phyloP scores from a whole-genome alignment of 2,113 vertebrate species.

The Zapus hudsonius region DNA sequence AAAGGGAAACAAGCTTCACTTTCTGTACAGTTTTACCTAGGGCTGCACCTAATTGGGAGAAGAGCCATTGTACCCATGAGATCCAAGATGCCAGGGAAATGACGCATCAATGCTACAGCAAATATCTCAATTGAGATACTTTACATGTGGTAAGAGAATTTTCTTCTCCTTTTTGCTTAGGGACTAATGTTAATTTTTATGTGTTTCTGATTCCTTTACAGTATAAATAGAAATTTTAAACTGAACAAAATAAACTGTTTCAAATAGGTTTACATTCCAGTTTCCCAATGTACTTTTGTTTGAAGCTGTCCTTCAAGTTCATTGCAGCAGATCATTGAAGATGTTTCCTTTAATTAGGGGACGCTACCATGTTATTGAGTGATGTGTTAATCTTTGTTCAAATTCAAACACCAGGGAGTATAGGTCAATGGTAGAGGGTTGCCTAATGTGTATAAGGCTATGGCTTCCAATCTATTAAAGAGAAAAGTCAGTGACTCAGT shows the following conservation, averaged over 20 bases:
- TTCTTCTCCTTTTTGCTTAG: conserved; percentile 40
- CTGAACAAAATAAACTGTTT: background rate
- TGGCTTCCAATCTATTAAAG: no score
- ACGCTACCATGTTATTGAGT: background rate
- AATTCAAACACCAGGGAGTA: background rate
- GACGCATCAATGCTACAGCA: background rate
- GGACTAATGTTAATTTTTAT: background rate
- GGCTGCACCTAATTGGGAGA: background rate
- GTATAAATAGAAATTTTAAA: background rate
- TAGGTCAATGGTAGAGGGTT: background rate
- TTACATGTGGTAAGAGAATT: background rate
- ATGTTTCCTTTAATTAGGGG: background rate
- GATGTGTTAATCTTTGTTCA: background rate
- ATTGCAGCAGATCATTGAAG: background rate
- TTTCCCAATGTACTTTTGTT: background rate
- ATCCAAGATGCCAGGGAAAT: conserved; percentile 34
- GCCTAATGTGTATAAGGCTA: background rate
- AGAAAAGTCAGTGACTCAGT: background rate
- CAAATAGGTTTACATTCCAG: background rate
- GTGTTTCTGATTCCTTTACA: background rate
- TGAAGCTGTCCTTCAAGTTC: background rate
- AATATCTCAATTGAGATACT: conserved; percentile 20
- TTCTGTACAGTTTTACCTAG: conserved; percentile 42
- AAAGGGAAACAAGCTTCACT: background rate
- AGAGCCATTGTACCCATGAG: background rate